phyloP scores from a whole-genome alignment of 2,797 vertebrate genomes.

The Gymnocypris eckloni region DNA sequence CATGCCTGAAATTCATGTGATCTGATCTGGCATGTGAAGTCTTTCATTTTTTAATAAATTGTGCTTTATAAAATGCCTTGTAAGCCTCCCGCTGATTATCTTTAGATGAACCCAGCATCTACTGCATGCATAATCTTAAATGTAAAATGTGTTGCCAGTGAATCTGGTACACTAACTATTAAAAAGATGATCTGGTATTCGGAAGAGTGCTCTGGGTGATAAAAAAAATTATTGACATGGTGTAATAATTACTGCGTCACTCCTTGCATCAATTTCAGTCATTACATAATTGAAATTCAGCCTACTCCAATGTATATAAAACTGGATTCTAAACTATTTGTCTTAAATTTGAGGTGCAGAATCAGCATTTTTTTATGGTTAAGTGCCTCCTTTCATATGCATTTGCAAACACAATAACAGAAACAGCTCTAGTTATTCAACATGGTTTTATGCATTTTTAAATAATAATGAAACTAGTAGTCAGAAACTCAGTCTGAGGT shows the following conservation, averaged over 20 bases:
- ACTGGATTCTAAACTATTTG: not conserved
- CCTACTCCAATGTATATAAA: not conserved
- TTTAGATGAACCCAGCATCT: not conserved
- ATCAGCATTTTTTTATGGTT: no score
- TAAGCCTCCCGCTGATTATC: not conserved
- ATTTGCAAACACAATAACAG: constrained; percentile 24
- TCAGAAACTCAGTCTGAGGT: constrained; percentile 56
- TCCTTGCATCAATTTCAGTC: no score
- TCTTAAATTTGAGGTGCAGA: not conserved
- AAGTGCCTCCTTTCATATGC: not conserved
- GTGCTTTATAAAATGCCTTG: not conserved
- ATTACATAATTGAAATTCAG: no score
- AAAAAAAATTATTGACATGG: no score
- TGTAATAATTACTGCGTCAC: not conserved
- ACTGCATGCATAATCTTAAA: not conserved
- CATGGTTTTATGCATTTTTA: constrained; percentile 56
- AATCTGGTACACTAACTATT: no score
- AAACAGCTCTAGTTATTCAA: constrained; percentile 33
- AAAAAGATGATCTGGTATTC: no score
- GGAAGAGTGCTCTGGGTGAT: no score
- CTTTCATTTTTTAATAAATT: constrained; percentile 43
- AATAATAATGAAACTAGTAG: constrained; percentile 62
- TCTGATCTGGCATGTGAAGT: not conserved
- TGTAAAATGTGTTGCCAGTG: not conserved
- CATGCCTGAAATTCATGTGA: not conserved